Percentiles rank a stretch among this genome's conserved stretches.
phyloP scores from a whole-genome alignment of 2,888 invertebrate species.

The Ennomos erosarius region DNA sequence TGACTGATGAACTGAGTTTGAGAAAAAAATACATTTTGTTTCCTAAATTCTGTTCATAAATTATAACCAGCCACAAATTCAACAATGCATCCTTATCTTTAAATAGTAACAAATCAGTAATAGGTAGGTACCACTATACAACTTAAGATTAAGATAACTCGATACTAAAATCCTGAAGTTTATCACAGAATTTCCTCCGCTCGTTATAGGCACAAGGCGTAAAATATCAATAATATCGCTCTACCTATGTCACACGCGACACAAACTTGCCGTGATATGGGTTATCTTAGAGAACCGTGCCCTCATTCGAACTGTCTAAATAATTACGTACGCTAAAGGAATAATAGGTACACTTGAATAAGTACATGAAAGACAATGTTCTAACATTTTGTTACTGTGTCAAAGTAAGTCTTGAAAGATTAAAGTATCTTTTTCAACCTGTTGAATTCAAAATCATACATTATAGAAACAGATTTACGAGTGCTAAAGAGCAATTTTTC shows the following conservation, averaged over 20 bases:
- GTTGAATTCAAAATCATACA: no score
- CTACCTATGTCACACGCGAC: slow-evolving; percentile 36
- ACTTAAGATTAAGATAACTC: no score
- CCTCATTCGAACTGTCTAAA: slow-evolving; percentile 55
- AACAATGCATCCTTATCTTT: no score
- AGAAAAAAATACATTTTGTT: no score
- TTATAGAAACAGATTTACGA: no score
- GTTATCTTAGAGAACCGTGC: slow-evolving; percentile 47
- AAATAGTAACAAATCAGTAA: no score
- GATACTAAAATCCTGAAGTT: background rate
- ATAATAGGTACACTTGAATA: slow-evolving; percentile 24
- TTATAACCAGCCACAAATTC: no score
- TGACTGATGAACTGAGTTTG: no score
- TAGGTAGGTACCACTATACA: no score
- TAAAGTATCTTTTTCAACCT: no score
- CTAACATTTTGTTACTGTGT: background rate
- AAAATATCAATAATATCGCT: slow-evolving; percentile 32
- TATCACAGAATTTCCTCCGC: slow-evolving; percentile 2
- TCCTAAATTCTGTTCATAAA: no score
- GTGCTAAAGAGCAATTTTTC: no score
- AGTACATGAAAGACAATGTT: background rate
- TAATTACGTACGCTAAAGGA: slow-evolving; percentile 46
- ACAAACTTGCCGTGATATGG: slow-evolving; percentile 45
- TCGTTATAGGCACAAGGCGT: background rate
- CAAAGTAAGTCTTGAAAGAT: background rate